Evolutionary conservation across 1,140 invertebrate species (phyloP).

Genomic region (Ditylenchus dipsaci): DNA sequence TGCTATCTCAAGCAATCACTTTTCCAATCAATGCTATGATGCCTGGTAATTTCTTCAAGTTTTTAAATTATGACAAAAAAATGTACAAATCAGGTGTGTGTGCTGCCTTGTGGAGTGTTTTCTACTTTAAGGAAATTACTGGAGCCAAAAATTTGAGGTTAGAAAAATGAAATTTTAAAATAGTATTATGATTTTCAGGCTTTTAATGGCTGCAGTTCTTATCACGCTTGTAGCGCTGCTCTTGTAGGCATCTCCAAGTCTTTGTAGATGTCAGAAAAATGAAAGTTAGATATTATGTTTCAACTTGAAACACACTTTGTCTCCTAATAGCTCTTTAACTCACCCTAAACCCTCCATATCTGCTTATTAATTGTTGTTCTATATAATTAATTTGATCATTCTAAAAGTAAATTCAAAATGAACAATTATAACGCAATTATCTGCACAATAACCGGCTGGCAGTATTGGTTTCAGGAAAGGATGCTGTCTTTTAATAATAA

Average conservation of each 20-base stretch:
- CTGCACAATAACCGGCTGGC: too few relatives aligned
- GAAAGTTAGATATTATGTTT: too few relatives aligned
- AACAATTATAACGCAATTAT: too few relatives aligned
- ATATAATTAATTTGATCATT: too few relatives aligned
- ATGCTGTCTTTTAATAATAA: too few relatives aligned
- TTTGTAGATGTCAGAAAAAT: too few relatives aligned
- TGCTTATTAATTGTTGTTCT: too few relatives aligned
- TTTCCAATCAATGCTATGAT: constrained; percentile 44
- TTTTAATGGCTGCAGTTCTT: constrained; percentile 25
- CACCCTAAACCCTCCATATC: too few relatives aligned
- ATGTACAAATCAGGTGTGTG: constrained; percentile 40
- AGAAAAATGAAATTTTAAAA: not conserved
- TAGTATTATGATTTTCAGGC: constrained; percentile 21
- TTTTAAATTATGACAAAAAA: constrained; percentile 28
- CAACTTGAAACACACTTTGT: too few relatives aligned
- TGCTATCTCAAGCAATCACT: constrained; percentile 59
- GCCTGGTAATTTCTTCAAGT: constrained; percentile 6
- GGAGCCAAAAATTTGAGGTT: not conserved
- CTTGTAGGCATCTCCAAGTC: constrained; percentile 43
- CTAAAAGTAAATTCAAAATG: too few relatives aligned
- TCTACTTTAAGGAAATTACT: constrained; percentile 51
- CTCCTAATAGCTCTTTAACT: too few relatives aligned
- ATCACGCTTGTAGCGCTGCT: constrained; percentile 31
- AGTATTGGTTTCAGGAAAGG: too few relatives aligned
- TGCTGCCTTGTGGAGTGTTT: constrained; percentile 5